These are phyloP conservation scores for Amiota mariae DNA, from an alignment of 2,888 invertebrate genomes.

Conservation along the genomic window DNA sequence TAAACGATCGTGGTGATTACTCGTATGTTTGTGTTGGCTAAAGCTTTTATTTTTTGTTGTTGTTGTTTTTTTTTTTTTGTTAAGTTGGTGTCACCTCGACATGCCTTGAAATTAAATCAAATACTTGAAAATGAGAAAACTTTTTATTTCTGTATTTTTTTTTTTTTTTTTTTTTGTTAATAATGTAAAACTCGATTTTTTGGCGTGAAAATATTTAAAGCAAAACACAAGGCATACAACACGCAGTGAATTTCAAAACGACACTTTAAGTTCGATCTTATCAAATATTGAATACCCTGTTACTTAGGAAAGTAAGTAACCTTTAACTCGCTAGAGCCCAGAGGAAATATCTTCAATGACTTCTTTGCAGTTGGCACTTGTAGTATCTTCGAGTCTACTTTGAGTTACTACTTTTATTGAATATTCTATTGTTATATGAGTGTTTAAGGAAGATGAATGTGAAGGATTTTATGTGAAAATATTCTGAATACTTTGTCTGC, in stretches of 20 bases:
- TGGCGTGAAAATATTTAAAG: constrained; percentile 28
- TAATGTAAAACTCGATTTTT: background rate
- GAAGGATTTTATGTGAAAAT: too few species aligned
- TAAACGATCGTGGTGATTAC: background rate
- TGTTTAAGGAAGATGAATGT: too few species aligned
- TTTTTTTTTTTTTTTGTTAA: background rate
- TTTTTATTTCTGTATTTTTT: constrained; percentile 8
- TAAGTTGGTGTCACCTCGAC: background rate
- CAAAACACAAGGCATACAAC: background rate
- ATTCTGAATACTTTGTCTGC: too few species aligned
- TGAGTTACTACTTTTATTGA: too few species aligned
- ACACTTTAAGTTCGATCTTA: background rate
- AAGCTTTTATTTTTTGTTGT: background rate
- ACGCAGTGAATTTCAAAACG: constrained; percentile 17
- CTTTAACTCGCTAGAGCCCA: too few species aligned
- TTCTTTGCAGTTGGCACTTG: too few species aligned
- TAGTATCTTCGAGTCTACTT: too few species aligned
- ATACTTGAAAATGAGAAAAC: background rate
- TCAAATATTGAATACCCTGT: too few species aligned
- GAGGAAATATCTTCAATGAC: too few species aligned
- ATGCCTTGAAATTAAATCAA: constrained; percentile 3
- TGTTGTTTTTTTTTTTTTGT: background rate
- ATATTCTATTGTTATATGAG: too few species aligned
- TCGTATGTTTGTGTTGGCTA: background rate
- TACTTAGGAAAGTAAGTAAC: too few species aligned